Percentiles rank a stretch among this genome's conserved stretches.
Conservation (phyloP, 1,140 invertebrate genomes). For the Mactra quadrangularis region DNA sequence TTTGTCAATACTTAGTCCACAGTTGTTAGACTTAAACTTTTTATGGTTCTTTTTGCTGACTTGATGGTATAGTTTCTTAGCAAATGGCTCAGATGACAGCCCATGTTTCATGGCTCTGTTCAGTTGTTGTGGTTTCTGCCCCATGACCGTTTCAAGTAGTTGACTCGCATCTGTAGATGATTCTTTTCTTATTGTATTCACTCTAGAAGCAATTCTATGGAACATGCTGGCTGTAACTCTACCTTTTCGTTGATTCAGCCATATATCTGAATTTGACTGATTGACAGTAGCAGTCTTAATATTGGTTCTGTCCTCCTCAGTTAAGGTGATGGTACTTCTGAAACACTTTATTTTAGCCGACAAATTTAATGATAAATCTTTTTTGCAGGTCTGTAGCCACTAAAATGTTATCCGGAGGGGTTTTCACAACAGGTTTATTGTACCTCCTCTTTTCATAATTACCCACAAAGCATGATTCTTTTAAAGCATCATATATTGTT, state of each 20-base stretch:
- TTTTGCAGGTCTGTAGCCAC: neutral
- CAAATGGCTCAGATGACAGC: conserved; percentile 28
- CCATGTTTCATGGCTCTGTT: conserved; percentile 56
- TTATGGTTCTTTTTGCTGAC: conserved; percentile 41
- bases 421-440: no score
- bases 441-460: neutral
- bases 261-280: conserved; percentile 3
- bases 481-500: neutral
- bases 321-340: neutral
- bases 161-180: neutral
- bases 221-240: conserved; percentile 40
- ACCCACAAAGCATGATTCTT: neutral
- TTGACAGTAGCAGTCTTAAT: neutral
- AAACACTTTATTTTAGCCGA: neutral
- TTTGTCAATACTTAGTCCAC: conserved; percentile 7
- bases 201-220: conserved; percentile 13
- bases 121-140: neutral
- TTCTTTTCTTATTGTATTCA: conserved; percentile 27
- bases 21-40: conserved; percentile 23
- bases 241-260: conserved; percentile 25
- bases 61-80: conserved; percentile 36
- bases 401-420: no score
- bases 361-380: neutral
- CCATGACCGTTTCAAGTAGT: conserved; percentile 16
- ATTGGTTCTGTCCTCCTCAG: neutral